A percentile compares a stretch with the other conserved stretches of the same genome.
Evolutionary conservation across 1,140 invertebrate genomes (phyloP).

Genomic region (Saccostrea glomerata): DNA sequence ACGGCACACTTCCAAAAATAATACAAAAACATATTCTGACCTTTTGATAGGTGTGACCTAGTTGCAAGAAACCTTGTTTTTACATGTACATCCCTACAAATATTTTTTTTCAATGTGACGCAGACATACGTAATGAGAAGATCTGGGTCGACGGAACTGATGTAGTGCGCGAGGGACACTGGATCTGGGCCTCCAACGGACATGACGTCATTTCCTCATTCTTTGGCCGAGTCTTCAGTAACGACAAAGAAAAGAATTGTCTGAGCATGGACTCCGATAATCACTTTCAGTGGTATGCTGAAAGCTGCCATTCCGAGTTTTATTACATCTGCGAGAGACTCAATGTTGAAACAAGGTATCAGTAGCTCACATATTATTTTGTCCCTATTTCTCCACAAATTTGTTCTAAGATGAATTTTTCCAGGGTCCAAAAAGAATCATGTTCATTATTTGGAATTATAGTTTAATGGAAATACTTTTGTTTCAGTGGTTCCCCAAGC

Average conservation of each 20-base stretch:
- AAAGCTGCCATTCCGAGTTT: background rate
- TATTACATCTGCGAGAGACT: conserved; percentile 6
- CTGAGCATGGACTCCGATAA: background rate
- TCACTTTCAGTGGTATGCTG: background rate
- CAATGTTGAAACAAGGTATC: background rate
- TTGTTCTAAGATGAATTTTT: too few relatives aligned
- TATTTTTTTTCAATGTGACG: background rate
- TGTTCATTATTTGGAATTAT: too few relatives aligned
- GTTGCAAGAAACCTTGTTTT: too few relatives aligned
- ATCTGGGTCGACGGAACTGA: conserved; percentile 2
- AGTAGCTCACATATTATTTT: too few relatives aligned
- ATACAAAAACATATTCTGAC: too few relatives aligned
- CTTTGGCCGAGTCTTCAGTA: background rate
- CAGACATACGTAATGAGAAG: background rate
- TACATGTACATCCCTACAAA: too few relatives aligned
- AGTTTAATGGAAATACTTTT: too few relatives aligned
- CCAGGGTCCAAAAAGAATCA: too few relatives aligned
- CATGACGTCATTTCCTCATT: conserved; percentile 3
- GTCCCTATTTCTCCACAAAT: too few relatives aligned
- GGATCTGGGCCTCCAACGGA: conserved; percentile 4
- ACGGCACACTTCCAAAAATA: too few relatives aligned
- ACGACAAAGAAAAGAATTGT: background rate
- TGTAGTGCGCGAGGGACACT: background rate
- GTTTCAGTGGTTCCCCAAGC: too few relatives aligned
- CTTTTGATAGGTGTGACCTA: too few relatives aligned